Base-by-base conservation (phyloP, 2,888 invertebrate species). In the Therioaphis trifolii region DNA sequence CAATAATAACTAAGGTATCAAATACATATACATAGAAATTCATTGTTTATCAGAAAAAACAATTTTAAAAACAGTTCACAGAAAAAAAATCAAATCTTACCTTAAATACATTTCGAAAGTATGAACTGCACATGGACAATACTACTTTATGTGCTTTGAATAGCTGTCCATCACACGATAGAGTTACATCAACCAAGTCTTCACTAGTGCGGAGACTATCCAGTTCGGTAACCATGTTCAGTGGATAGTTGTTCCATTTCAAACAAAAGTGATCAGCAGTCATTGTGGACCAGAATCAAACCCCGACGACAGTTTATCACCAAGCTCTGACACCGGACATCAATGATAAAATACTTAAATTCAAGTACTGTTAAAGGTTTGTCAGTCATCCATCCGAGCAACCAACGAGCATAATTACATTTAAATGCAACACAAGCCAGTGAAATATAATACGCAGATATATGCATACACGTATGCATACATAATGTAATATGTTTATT, bases 61-160 rank as follows among this genome's bases (percentile, higher is more conserved):
- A 55, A 27, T 18, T 58, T 3, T 35, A 40, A 29, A 66, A 14
- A 46, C 24, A 78, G 11, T 18, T 68, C 4, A 4, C 4, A 15
- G 4, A 69, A 35, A 79, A 35, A 55, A 43, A 24, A 71, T 49
- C 14, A 12, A 5, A n/a, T 86, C n/a, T 87, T 88, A 93, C 93
- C 91, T 92, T 93, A 90, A 93, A 93, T 88, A 93, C 92, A 89
- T 91, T 92, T 88, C 93, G 91, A 90, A 93, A 93, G 90, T 93
- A 93, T 87, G 93, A 92, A 88, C 93, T 93, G 89, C 93, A 93
- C 86, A 93, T 93, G 87, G 93, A 93, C 88, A 93, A 89, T 88
- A 93, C 93, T 88, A 93, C 92, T 91, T 93, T 93, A 88, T 93
- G 93, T 87, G 93, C 93, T 90, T 92, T 92, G 88, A 93, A 91